Base-by-base conservation (phyloP, 2,888 invertebrate species). In the Noctua fimbriata region DNA sequence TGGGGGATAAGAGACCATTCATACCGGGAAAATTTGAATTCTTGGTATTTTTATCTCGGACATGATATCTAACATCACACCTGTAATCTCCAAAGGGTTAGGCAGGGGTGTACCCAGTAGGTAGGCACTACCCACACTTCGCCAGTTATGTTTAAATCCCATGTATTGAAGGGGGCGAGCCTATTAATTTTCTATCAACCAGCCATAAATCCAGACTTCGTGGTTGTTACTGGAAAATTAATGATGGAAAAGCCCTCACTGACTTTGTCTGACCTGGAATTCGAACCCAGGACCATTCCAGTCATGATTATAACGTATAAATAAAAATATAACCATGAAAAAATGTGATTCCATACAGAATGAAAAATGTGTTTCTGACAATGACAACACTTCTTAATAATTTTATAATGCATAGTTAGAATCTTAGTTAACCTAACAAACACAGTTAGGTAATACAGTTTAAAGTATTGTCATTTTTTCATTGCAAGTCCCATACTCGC, bases 1-100 rank as follows among this genome's bases (percentile, higher is more conserved):
- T 87, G 86, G 81, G 85, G 73, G 66, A 82, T 93, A 91, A 92
- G 88, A 89, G 90, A 87, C 90, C 90, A 89, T 93, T 91, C 89
- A 92, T 88, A 92, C 90, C 87, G 81, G 87, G 24, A 72, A 71
- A 67, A 60, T 55, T 10, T 76, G 60, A n/a, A n/a, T 78, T 58
- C 67, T 63, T 32, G 16, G 69, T 79, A 69, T 36, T 65, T 60
- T 69, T 75, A 21, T 66, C 44, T 72, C 77, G 16, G n/a, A 2
- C 28, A n/a, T 82, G 41, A 76, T 32, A 14, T 24, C 21, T n/a
- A 52, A 18, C 7, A 1, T 63, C 28, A 32, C 63, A 9, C 63
- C 21, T 63, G 63, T 32, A 21, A 63, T 63, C 21, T 3, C 10
- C 21, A 4, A 63, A 32, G 63, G 10, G 32, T 10, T 10, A 32